phyloP scores from a whole-genome alignment of 2,797 vertebrate genomes.

The Chiloscyllium punctatum region DNA sequence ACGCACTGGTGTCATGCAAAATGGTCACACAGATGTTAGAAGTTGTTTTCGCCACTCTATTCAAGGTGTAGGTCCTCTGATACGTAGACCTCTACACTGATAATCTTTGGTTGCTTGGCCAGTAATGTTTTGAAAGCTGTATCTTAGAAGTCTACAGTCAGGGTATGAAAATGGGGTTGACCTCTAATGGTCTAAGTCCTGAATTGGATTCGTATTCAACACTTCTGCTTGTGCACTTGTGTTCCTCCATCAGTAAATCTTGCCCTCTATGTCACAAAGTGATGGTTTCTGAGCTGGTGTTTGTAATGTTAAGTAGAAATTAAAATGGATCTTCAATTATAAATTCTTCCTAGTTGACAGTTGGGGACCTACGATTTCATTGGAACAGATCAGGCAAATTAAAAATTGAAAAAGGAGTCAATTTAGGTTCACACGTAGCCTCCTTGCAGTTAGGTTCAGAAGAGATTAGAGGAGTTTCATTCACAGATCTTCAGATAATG shows the following conservation, averaged over 20 bases:
- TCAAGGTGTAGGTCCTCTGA: background rate
- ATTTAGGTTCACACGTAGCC: too few species aligned
- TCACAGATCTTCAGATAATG: background rate
- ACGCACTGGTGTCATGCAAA: background rate
- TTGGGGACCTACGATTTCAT: background rate
- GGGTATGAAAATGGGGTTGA: background rate
- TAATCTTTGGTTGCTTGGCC: background rate
- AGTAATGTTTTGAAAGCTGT: background rate
- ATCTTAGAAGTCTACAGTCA: background rate
- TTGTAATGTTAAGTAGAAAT: background rate
- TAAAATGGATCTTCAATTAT: background rate
- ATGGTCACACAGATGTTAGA: background rate
- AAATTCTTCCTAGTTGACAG: background rate
- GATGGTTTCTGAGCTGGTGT: background rate
- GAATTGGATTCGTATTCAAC: background rate
- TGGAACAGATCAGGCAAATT: background rate
- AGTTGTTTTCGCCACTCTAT: background rate
- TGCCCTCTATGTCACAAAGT: background rate
- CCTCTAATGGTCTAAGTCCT: background rate
- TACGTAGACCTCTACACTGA: background rate
- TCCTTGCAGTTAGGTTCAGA: background rate
- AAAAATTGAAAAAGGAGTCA: background rate
- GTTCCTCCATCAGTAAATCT: background rate
- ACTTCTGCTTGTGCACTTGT: background rate
- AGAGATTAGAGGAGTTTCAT: background rate